phyloP scores from a whole-genome alignment of 1,140 invertebrate species.

The Papilio aristodemus region DNA sequence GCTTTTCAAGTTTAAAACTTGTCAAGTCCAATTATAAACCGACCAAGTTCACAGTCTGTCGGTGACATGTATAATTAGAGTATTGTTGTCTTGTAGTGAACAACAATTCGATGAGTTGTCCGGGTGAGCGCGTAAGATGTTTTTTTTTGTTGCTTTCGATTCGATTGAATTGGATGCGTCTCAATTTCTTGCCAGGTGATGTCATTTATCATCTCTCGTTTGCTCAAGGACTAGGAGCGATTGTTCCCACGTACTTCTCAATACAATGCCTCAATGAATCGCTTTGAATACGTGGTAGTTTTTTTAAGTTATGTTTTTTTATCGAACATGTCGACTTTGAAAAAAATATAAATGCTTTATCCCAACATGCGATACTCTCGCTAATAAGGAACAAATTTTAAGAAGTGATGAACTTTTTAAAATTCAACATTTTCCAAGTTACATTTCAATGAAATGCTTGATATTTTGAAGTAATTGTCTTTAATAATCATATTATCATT shows the following conservation, averaged over 20 bases:
- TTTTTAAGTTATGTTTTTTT: too few species aligned
- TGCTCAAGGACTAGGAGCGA: conserved; percentile 51
- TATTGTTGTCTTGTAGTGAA: conserved; percentile 59
- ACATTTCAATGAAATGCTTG: too few species aligned
- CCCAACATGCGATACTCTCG: too few species aligned
- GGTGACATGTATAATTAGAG: conserved; percentile 52
- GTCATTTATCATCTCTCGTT: conserved; percentile 73
- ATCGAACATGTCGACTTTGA: too few species aligned
- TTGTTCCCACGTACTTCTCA: conserved; percentile 3
- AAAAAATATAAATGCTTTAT: too few species aligned
- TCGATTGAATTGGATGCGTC: conserved; percentile 38
- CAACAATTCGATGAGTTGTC: conserved; percentile 55
- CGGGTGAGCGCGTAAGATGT: conserved; percentile 41
- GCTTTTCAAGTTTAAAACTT: too few species aligned
- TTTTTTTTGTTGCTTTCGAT: conserved; percentile 35
- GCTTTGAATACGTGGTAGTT: neutral
- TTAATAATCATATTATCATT: too few species aligned
- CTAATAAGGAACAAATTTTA: too few species aligned
- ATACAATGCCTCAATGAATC: conserved; percentile 14
- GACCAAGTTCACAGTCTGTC: conserved; percentile 32
- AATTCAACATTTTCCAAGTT: too few species aligned
- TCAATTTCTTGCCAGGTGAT: conserved; percentile 52
- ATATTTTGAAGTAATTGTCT: too few species aligned
- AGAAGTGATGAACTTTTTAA: too few species aligned
- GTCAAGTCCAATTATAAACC: conserved; percentile 16